Percentiles rank a stretch among this genome's conserved stretches.
Conservation (phyloP, 2,113 vertebrate species). For the Uropsilus gracilis region DNA sequence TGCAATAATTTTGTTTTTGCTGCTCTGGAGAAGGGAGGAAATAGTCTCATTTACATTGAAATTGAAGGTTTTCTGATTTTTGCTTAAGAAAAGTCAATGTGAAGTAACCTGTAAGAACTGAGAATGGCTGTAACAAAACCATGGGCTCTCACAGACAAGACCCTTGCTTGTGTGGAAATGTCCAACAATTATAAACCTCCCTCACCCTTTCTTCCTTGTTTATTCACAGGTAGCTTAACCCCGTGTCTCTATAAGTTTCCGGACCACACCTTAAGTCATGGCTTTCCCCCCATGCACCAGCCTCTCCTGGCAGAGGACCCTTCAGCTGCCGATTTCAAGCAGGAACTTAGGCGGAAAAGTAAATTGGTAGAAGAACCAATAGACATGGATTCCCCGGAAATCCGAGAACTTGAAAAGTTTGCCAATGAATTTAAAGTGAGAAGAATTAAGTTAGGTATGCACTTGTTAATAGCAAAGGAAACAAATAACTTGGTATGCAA, state of each 20-base stretch:
- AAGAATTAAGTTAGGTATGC: slow-evolving; percentile 96
- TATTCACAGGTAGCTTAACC: slow-evolving; percentile 90
- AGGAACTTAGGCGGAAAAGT: slow-evolving; percentile 92
- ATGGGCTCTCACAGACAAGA: neutral
- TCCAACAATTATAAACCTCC: neutral
- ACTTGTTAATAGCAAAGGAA: neutral
- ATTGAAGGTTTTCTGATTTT: neutral
- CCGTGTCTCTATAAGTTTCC: slow-evolving; percentile 98
- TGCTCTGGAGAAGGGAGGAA: neutral
- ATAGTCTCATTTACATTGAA: neutral
- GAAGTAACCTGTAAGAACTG: neutral
- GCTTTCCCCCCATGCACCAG: slow-evolving; percentile 92
- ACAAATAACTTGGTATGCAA: neutral
- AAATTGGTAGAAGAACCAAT: slow-evolving; percentile 90
- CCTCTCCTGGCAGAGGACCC: slow-evolving; percentile 92
- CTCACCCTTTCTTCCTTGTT: neutral
- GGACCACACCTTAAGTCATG: slow-evolving; percentile 92
- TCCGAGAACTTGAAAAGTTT: slow-evolving; percentile 97
- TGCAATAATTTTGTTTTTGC: neutral
- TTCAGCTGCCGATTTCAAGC: slow-evolving; percentile 89
- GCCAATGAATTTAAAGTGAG: slow-evolving; percentile 98
- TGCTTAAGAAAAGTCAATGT: neutral
- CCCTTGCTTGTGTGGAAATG: neutral
- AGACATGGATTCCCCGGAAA: slow-evolving; percentile 97
- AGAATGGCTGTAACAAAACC: neutral